Base-by-base conservation (phyloP, 2,888 invertebrate genomes). In the Spisula solida region DNA sequence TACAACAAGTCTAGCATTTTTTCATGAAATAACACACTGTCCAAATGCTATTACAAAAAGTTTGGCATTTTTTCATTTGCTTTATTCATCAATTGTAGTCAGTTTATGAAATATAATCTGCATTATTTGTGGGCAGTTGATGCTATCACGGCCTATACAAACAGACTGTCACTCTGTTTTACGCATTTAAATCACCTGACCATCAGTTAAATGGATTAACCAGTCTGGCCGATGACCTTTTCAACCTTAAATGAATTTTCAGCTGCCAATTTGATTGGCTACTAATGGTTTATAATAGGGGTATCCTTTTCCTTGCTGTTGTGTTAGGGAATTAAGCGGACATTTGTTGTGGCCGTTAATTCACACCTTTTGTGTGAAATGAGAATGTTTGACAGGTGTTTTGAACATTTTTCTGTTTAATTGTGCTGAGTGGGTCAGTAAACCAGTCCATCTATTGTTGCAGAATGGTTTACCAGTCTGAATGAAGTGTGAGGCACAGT, bases 31-130 rank as follows among this genome's bases (percentile, higher is more conserved):
- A 41, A 41, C 34, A 75, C 34, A 34, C 8, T 75, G 12, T 75
- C 75, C 29, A 31, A 25, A 25, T 31, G 16, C 14, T 75, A 14
- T 75, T 34, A 75, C 34, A 34, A 34, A 14, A 31, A 31, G 31
- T 75, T 75, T 75, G 75, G 75, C 75, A 75, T 75, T 75, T 75
- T 75, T 31, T 75, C 75, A 31, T 31, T 75, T 75, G 75, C 34
- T 75, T 34, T 34, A 34, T 75, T 34, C 75, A 75, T 75, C 75
- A 75, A 75, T 18, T 34, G 16, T 31, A 34, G 75, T 75, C 75
- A 75, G 75, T 75, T 75, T 75, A 75, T 75, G 75, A 75, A 75
- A 75, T 34, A 75, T 75, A 31, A 75, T 75, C 75, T 75, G 75
- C 75, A 75, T 31, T 75, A 75, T 31, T 29, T 34, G 75, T 75